A percentile compares a stretch with the other conserved stretches of the same genome.
Evolutionary conservation across 2,797 vertebrate genomes (phyloP).

Genomic region (Tarsius wallacei): DNA sequence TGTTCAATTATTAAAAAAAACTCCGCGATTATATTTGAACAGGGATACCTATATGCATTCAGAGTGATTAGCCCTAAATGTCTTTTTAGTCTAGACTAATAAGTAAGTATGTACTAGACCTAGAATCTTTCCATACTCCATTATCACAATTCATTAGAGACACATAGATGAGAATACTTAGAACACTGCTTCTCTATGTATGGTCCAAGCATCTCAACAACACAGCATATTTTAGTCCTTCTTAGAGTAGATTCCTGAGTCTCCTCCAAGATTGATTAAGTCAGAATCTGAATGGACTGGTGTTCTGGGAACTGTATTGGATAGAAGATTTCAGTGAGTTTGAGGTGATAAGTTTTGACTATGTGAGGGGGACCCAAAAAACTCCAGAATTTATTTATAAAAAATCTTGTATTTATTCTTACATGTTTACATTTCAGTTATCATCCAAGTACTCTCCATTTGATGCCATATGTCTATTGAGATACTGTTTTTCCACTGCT

Average conservation of each 20-base stretch:
- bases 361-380: not conserved
- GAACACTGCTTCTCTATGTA: not conserved
- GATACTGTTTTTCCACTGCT: too few species aligned
- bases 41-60: not conserved
- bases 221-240: not conserved
- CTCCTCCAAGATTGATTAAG: not conserved
- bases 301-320: not conserved
- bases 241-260: not conserved
- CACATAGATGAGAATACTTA: not conserved
- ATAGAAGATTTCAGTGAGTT: not conserved
- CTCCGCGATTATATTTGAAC: conserved; percentile 47
- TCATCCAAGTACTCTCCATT: too few species aligned
- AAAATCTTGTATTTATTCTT: too few species aligned
- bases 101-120: conserved; percentile 13
- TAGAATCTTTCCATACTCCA: not conserved
- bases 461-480: too few species aligned
- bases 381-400: too few species aligned
- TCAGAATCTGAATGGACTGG: not conserved
- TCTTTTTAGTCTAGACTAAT: conserved; percentile 12
- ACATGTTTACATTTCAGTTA: too few species aligned
- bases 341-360: not conserved
- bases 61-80: not conserved
- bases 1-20: conserved; percentile 24
- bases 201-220: not conserved
- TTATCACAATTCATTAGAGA: conserved; percentile 13